These are phyloP conservation scores for Urocolius indicus DNA, from an alignment of 2,113 vertebrate genomes.

Conservation along the genomic window DNA sequence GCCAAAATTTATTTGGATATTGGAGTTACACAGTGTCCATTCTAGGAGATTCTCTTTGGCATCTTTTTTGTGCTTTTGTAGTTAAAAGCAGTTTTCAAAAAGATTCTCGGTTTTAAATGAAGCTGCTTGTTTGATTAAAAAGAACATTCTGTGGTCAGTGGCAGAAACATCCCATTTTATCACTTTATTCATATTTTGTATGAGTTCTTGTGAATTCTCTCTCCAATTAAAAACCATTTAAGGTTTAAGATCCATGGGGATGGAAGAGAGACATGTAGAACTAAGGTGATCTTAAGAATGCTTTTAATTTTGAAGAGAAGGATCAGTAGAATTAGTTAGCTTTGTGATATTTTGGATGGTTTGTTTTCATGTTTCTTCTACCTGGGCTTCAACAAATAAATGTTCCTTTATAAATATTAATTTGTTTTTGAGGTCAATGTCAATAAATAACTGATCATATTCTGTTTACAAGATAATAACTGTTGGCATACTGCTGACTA, in stretches of 20 bases:
- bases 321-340: neutral
- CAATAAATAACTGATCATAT: neutral
- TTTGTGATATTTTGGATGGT: neutral
- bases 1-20: neutral
- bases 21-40: neutral
- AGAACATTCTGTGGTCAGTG: neutral
- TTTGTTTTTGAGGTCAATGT: neutral
- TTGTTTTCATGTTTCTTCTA: neutral
- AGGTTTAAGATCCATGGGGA: neutral
- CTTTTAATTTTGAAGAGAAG: neutral
- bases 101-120: neutral
- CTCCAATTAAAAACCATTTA: neutral
- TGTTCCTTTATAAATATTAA: neutral
- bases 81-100: neutral
- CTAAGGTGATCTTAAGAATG: fast-evolving
- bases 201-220: neutral
- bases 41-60: neutral
- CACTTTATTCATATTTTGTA: neutral
- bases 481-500: fast-evolving
- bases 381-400: neutral
- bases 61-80: neutral
- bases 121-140: neutral
- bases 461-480: neutral
- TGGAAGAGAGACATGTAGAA: neutral
- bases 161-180: neutral